A percentile compares a stretch with the other conserved stretches of the same genome.
These are phyloP conservation scores for Parambassis ranga DNA, from an alignment of 2,797 vertebrate genomes.

Conservation along the genomic window DNA sequence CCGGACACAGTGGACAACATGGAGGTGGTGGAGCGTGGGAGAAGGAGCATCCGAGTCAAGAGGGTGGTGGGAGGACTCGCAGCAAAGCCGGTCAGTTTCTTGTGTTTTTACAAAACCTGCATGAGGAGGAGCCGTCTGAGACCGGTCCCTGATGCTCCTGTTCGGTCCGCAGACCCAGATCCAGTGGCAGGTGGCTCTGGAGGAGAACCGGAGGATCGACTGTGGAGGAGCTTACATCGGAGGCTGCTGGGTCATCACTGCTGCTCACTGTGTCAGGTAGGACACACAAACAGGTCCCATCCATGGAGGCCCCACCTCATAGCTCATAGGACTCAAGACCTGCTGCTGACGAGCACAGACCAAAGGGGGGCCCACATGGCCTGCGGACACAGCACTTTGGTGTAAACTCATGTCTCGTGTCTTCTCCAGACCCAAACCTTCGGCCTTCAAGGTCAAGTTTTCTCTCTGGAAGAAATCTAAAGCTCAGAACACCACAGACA, in stretches of 20 bases:
- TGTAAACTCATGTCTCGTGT: not conserved
- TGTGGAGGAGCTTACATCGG: constrained; percentile 93
- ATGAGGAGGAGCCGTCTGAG: no score
- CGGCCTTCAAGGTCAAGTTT: constrained; percentile 81
- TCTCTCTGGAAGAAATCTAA: constrained; percentile 75
- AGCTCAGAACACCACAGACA: constrained; percentile 36
- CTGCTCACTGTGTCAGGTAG: constrained; percentile 94
- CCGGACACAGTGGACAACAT: not conserved
- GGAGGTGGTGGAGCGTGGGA: constrained; percentile 11
- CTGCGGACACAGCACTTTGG: not conserved
- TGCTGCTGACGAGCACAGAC: no score
- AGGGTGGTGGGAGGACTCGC: constrained; percentile 72
- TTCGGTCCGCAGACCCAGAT: constrained; percentile 85
- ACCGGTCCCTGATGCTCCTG: not conserved
- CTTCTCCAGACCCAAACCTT: constrained; percentile 71
- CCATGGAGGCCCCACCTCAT: no score
- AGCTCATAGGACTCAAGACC: no score
- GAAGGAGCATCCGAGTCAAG: constrained; percentile 10
- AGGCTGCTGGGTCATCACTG: constrained; percentile 93
- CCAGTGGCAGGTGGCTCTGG: constrained; percentile 93
- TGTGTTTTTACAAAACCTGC: not conserved
- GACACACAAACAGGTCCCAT: not conserved
- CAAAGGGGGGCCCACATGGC: no score
- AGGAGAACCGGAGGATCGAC: constrained; percentile 66
- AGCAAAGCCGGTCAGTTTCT: constrained; percentile 65